Percentiles rank a stretch among this genome's conserved stretches.
These are phyloP conservation scores for Athene cunicularia DNA, from an alignment of 2,113 vertebrate species.

Conservation along the genomic window DNA sequence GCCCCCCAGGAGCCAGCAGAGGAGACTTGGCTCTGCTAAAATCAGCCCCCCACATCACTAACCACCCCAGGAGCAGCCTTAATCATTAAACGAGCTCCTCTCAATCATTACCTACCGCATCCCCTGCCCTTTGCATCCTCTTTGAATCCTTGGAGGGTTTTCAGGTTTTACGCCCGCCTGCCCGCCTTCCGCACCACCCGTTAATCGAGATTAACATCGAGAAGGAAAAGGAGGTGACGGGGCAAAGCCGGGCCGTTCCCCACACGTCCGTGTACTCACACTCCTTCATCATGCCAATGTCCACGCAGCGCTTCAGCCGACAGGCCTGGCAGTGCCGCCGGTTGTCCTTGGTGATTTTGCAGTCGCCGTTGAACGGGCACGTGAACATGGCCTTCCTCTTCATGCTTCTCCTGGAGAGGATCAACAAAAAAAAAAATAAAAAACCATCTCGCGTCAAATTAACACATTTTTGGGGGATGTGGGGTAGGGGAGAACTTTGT, in stretches of 20 bases:
- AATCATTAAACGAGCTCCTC: background rate
- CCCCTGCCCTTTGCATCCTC: background rate
- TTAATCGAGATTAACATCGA: background rate
- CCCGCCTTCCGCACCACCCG: fast-evolving
- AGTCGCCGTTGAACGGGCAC: constrained; percentile 92
- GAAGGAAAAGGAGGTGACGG: background rate
- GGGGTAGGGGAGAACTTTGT: no score
- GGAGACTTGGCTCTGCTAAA: fast-evolving
- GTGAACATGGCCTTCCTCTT: constrained; percentile 94
- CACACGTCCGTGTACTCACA: constrained; percentile 80
- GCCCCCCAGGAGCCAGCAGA: background rate
- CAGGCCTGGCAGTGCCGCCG: constrained; percentile 97
- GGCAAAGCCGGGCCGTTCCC: no score
- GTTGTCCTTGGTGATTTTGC: constrained; percentile 98
- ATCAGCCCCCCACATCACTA: fast-evolving
- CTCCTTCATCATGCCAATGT: constrained; percentile 99
- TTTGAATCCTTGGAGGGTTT: fast-evolving
- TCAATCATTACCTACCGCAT: background rate
- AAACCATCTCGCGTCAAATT: background rate
- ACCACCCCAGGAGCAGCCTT: fast-evolving
- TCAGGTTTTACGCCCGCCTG: fast-evolving
- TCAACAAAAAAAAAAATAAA: no score
- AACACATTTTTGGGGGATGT: no score
- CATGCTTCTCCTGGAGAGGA: constrained; percentile 89
- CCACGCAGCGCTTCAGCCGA: constrained; percentile 92